A percentile compares a stretch with the other conserved stretches of the same genome.
Conservation (phyloP, 2,888 invertebrate species). For the Zaprionus lineosus region DNA sequence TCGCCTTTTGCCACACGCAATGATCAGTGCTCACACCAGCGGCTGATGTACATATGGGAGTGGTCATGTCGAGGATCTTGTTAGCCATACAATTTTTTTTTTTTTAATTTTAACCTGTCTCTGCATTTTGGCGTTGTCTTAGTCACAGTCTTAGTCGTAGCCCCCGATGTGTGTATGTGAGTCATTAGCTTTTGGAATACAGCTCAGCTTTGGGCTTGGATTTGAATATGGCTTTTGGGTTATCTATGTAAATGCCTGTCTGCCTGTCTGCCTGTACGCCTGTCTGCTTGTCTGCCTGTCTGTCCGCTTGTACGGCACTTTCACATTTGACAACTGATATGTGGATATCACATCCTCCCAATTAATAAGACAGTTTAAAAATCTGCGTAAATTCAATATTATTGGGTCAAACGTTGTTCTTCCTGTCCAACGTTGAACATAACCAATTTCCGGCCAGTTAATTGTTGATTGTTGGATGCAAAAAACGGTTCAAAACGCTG, state of each 20-base stretch:
- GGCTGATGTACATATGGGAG: neutral
- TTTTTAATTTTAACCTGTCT: conserved; percentile 21
- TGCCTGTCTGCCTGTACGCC: too few species aligned
- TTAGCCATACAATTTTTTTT: conserved; percentile 7
- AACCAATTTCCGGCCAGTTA: conserved; percentile 57
- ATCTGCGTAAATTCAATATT: conserved; percentile 40
- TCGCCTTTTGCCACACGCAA: too few species aligned
- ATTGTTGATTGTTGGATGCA: conserved; percentile 31
- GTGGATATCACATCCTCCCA: neutral
- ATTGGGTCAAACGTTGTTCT: conserved; percentile 46
- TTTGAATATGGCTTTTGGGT: too few species aligned
- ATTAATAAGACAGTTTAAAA: conserved; percentile 38
- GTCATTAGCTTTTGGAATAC: conserved; percentile 24
- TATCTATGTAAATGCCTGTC: too few species aligned
- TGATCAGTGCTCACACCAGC: too few species aligned
- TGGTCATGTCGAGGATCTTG: conserved; percentile 16
- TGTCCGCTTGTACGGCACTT: conserved; percentile 29
- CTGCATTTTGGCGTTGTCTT: neutral
- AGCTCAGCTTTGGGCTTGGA: too few species aligned
- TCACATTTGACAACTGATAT: conserved; percentile 37
- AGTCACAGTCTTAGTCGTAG: neutral
- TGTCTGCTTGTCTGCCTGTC: too few species aligned
- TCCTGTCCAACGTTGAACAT: conserved; percentile 41
- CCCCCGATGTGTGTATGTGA: conserved; percentile 14
- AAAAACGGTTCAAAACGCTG: conserved; percentile 25